Conservation (phyloP, 2,797 vertebrate genomes). For the Cuniculus paca region DNA sequence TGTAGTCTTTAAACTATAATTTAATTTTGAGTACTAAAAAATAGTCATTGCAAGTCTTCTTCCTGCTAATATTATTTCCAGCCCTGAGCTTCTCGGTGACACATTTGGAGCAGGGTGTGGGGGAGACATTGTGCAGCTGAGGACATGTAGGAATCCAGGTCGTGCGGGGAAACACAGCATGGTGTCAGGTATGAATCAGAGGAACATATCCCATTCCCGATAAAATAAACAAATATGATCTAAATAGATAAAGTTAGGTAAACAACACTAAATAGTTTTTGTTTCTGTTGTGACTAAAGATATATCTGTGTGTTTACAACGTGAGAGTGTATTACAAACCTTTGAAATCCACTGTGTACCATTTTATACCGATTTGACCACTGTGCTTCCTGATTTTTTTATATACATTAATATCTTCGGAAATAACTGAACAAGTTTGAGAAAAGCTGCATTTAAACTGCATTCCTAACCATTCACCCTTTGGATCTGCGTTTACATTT, state of each 20-base stretch:
- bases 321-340: not conserved
- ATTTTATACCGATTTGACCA: not conserved
- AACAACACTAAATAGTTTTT: not conserved
- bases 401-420: not conserved
- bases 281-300: not conserved
- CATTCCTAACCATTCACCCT: not conserved
- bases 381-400: not conserved
- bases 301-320: not conserved
- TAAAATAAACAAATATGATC: not conserved
- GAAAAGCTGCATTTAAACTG: not conserved
- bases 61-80: not conserved
- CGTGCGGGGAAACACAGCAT: no score
- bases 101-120: not conserved
- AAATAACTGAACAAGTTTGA: not conserved
- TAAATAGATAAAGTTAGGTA: not conserved
- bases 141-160: rapidly evolving
- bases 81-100: not conserved
- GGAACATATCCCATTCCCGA: not conserved
- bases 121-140: not conserved
- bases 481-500: not conserved
- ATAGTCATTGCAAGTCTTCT: not conserved
- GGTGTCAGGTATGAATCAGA: rapidly evolving
- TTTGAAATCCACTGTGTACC: not conserved
- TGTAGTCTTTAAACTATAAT: not conserved
- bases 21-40: not conserved